phyloP scores from a whole-genome alignment of 2,797 vertebrate species.

The Balearica regulorum region DNA sequence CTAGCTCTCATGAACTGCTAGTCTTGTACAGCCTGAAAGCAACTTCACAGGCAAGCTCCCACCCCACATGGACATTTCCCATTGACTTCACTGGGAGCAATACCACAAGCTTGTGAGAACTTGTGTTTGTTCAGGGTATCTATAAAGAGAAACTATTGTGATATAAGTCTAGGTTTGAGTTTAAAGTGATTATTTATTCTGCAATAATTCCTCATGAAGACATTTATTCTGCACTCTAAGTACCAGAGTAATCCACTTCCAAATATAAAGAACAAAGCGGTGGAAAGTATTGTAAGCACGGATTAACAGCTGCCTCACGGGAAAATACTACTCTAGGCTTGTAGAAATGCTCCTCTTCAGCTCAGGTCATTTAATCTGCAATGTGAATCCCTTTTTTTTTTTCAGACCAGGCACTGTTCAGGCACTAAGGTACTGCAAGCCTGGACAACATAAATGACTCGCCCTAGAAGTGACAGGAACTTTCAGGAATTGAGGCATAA shows the following conservation, averaged over 20 bases:
- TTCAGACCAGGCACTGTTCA: not conserved
- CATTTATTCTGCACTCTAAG: not conserved
- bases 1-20: not conserved
- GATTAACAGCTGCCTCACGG: not conserved
- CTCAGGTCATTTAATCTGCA: not conserved
- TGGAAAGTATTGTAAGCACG: not conserved
- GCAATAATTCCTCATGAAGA: not conserved
- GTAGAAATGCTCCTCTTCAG: not conserved
- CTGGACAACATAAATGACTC: not conserved
- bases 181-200: constrained; percentile 6
- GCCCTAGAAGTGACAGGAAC: not conserved
- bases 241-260: not conserved
- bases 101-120: not conserved
- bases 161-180: not conserved
- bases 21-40: not conserved
- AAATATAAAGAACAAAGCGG: constrained; percentile 15
- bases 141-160: not conserved
- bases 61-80: not conserved
- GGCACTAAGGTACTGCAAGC: not conserved
- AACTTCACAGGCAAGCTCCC: not conserved
- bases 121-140: not conserved
- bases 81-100: not conserved
- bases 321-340: not conserved
- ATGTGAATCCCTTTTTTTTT: not conserved
- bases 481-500: not conserved